These are phyloP conservation scores for Psococerastis gibbosa DNA, from an alignment of 2,888 invertebrate genomes.

Conservation along the genomic window DNA sequence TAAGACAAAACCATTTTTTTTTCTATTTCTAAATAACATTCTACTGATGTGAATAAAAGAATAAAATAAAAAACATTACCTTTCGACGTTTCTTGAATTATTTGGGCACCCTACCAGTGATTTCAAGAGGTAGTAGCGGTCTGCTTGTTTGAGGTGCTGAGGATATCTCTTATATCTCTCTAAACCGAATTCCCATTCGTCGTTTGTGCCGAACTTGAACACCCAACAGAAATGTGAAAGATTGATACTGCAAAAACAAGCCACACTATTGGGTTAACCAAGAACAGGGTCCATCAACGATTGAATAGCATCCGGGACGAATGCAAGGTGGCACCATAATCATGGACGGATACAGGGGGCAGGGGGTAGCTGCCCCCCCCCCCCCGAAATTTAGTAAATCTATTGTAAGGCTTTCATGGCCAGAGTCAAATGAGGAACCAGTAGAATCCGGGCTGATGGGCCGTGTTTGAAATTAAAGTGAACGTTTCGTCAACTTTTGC, in stretches of 20 bases:
- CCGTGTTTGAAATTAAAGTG: too few species aligned
- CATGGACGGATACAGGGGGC: too few species aligned
- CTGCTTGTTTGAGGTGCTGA: slow-evolving; percentile 44
- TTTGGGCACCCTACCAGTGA: slow-evolving; percentile 61
- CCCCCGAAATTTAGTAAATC: too few species aligned
- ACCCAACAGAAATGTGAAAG: slow-evolving; percentile 63
- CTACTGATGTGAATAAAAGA: slow-evolving; percentile 5
- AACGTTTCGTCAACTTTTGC: too few species aligned
- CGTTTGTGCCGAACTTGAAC: slow-evolving; percentile 58
- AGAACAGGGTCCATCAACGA: too few species aligned
- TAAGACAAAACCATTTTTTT: background rate
- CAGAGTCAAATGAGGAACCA: too few species aligned
- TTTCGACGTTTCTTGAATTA: slow-evolving; percentile 46
- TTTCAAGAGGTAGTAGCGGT: slow-evolving; percentile 57
- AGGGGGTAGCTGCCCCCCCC: too few species aligned
- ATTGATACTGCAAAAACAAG: slow-evolving; percentile 40
- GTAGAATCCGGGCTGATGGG: too few species aligned
- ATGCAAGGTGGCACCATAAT: too few species aligned
- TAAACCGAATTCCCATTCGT: slow-evolving; percentile 68
- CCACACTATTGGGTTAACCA: too few species aligned
- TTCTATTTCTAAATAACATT: background rate
- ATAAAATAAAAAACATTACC: slow-evolving; percentile 21
- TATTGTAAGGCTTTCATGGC: too few species aligned
- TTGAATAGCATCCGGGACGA: too few species aligned
- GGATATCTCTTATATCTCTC: slow-evolving; percentile 59